Evolutionary conservation across 2,113 vertebrate species (phyloP).

Genomic region (Maccullochella peelii): DNA sequence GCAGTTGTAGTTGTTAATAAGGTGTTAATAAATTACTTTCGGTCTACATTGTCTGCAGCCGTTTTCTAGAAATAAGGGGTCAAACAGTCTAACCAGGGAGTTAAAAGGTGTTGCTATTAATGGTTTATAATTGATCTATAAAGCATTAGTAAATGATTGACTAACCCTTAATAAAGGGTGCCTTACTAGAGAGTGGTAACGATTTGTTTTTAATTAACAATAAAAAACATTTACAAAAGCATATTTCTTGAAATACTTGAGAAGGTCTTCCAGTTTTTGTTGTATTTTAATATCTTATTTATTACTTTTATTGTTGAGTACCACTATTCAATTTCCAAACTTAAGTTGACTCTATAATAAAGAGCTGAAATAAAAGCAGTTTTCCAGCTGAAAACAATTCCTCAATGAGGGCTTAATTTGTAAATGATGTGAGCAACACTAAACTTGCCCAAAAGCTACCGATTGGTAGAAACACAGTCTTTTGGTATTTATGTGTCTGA

Average conservation of each 20-base stretch:
- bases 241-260: not conserved
- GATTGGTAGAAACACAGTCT: not conserved
- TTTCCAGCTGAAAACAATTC: not conserved
- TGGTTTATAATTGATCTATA: not conserved
- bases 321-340: not conserved
- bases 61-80: too few relatives aligned
- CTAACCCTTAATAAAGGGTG: not conserved
- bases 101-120: not conserved
- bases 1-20: too few relatives aligned
- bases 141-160: not conserved
- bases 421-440: not conserved
- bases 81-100: too few relatives aligned
- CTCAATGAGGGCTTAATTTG: not conserved
- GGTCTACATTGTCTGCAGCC: too few relatives aligned
- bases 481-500: not conserved
- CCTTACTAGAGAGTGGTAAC: not conserved
- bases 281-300: too few relatives aligned
- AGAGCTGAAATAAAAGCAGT: not conserved
- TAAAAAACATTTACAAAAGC: not conserved
- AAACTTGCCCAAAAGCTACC: slow-evolving; percentile 4
- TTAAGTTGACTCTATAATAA: not conserved
- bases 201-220: not conserved
- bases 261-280: not conserved
- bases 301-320: not conserved
- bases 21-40: too few relatives aligned